phyloP scores from a whole-genome alignment of 2,888 invertebrate species.

The Gibbula magus region DNA sequence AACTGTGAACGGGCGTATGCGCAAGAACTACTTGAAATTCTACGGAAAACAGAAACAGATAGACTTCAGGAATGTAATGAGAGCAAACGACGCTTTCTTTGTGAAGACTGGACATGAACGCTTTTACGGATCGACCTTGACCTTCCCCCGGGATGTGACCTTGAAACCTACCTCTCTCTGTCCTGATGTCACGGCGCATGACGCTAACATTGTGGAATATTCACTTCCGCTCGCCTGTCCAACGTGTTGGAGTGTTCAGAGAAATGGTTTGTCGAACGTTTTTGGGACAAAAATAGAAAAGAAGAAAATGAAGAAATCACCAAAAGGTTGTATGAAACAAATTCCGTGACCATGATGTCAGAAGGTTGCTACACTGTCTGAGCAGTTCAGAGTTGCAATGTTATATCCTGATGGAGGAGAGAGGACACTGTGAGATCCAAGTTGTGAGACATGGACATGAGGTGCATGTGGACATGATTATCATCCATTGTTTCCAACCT shows the following conservation, averaged over 20 bases:
- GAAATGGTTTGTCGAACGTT: slow-evolving; percentile 32
- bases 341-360: no score
- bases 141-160: slow-evolving; percentile 14
- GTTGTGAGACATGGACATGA: no score
- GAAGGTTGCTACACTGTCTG: no score
- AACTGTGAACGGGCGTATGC: slow-evolving; percentile 35
- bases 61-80: background rate
- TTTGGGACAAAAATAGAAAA: background rate
- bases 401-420: no score
- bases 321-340: background rate
- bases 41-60: background rate
- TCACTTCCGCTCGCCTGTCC: slow-evolving; percentile 50
- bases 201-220: slow-evolving; percentile 29
- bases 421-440: no score
- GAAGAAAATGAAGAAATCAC: background rate
- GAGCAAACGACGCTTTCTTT: slow-evolving; percentile 42
- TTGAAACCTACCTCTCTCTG: slow-evolving; percentile 44
- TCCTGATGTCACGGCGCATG: slow-evolving; percentile 38
- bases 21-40: background rate
- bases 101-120: slow-evolving; percentile 38
- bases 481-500: no score
- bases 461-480: no score
- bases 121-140: slow-evolving; percentile 30
- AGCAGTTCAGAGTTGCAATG: no score
- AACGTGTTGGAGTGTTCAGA: slow-evolving; percentile 53